Base-by-base conservation (phyloP, 2,113 vertebrate species). In the Atrichornis clamosus region DNA sequence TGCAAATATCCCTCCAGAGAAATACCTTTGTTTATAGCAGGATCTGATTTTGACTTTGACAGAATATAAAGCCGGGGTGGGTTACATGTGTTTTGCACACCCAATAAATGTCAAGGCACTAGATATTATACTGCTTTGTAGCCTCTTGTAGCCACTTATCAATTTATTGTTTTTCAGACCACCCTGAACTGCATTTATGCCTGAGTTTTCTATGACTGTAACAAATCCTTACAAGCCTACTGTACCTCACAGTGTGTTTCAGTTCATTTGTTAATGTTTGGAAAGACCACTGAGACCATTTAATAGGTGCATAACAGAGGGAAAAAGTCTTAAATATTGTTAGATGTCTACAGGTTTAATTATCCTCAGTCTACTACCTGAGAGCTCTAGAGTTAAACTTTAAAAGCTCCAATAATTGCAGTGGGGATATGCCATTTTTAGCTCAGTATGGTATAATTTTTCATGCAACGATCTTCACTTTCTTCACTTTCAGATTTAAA, bases 401-500 rank as follows among this genome's bases (percentile, higher is more conserved):
- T 87, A 72, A 91, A 91, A 82, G 33, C 18, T 75, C 39, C 67
- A 92, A 35, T 94, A 95, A 87, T 74, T 94, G 56, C 73, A 28
- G 10, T 74, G 17, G 67, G 42, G 63, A 94, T 67, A 50, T 78
- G 33, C 52, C 49, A 22, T 95, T 97, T 95, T 84, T 93, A 58
- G 20, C 49, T 95, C 89, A 53, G 44, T 62, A 67, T 5, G 60
- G 79, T 53, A 82, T 47, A 85, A 91, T 96, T 96, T 97, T 98
- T 97, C 90, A 95, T 74, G 69, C 13, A 28, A 80, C 50, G 49
- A 91, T 96, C 79, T 95, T 97, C 93, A 89, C 56, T 94, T 97
- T 97, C 87, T 95, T 97, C 95, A 90, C 67, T 95, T 97, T 97
- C 70, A 79, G 93, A 96, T 96, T 97, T 93, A 97, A 97, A 95